Conservation (phyloP, 2,113 vertebrate genomes). For the Piprites chloris region DNA sequence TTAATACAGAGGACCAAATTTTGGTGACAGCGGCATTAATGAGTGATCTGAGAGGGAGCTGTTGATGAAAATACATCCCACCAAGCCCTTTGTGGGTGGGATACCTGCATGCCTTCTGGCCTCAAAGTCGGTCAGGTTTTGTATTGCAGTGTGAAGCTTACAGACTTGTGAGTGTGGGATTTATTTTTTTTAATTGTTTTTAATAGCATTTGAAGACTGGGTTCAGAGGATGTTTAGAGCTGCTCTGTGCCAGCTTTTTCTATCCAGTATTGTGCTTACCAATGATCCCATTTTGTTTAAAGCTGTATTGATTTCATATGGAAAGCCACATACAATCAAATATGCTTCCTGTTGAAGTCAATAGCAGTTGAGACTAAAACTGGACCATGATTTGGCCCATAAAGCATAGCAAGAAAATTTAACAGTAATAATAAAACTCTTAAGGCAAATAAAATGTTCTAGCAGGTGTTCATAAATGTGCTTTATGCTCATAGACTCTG, state of each 20-base stretch:
- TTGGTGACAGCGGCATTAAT: not conserved
- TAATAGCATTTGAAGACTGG: not conserved
- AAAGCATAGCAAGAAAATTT: slow-evolving; percentile 71
- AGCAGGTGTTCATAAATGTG: slow-evolving; percentile 71
- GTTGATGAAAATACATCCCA: not conserved
- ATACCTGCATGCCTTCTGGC: not conserved
- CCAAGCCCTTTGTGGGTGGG: not conserved
- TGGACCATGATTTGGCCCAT: slow-evolving; percentile 53
- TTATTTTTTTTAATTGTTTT: not conserved
- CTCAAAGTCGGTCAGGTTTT: not conserved
- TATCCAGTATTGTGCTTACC: not conserved
- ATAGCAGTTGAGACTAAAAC: not conserved
- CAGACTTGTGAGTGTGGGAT: not conserved
- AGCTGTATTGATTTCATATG: slow-evolving; percentile 36
- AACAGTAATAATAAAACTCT: slow-evolving; percentile 70
- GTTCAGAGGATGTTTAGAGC: not conserved
- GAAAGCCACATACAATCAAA: not conserved
- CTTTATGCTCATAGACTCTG: slow-evolving; percentile 66
- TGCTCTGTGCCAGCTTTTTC: not conserved
- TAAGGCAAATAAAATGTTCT: slow-evolving; percentile 73
- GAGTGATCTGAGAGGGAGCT: not conserved
- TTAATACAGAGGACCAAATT: not conserved
- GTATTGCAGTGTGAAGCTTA: not conserved
- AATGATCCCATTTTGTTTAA: slow-evolving; percentile 33
- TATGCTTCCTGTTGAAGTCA: not conserved